Conservation (phyloP, 1,140 invertebrate genomes). For the Lepidurus arcticus region DNA sequence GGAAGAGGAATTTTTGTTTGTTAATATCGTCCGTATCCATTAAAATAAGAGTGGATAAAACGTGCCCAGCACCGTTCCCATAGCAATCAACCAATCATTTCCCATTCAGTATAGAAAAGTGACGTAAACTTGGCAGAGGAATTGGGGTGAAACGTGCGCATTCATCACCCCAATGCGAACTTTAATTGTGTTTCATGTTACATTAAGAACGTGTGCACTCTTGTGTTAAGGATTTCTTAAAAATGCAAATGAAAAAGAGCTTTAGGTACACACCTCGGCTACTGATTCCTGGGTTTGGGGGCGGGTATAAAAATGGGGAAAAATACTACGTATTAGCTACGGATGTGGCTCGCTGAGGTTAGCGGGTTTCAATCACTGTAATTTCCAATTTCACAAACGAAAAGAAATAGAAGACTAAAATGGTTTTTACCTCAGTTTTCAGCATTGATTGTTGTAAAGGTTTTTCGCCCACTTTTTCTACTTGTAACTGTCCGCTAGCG, state of each 20-base stretch:
- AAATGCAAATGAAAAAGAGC: constrained; percentile 24
- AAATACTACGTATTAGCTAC: constrained; percentile 10
- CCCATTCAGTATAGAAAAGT: not conserved
- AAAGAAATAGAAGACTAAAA: not conserved
- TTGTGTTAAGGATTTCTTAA: not conserved
- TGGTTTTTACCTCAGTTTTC: constrained; percentile 58
- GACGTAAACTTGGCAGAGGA: no score
- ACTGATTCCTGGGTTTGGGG: constrained; percentile 18
- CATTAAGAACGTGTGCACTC: no score
- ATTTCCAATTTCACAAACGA: not conserved
- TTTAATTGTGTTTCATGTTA: no score
- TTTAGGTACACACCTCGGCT: constrained; percentile 27
- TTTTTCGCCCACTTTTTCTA: constrained; percentile 58
- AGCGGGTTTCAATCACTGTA: not conserved
- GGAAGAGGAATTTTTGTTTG: not conserved
- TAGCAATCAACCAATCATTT: constrained; percentile 1
- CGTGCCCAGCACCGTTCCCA: not conserved
- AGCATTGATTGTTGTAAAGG: constrained; percentile 64
- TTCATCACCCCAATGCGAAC: not conserved
- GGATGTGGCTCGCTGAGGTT: not conserved
- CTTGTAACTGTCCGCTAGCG: constrained; percentile 56
- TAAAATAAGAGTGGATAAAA: not conserved
- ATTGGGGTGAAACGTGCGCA: not conserved
- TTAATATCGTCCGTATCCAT: not conserved
- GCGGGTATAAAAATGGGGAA: constrained; percentile 15